Evolutionary conservation across 2,888 invertebrate genomes (phyloP).

Genomic region (Holacanthella duospinosa): DNA sequence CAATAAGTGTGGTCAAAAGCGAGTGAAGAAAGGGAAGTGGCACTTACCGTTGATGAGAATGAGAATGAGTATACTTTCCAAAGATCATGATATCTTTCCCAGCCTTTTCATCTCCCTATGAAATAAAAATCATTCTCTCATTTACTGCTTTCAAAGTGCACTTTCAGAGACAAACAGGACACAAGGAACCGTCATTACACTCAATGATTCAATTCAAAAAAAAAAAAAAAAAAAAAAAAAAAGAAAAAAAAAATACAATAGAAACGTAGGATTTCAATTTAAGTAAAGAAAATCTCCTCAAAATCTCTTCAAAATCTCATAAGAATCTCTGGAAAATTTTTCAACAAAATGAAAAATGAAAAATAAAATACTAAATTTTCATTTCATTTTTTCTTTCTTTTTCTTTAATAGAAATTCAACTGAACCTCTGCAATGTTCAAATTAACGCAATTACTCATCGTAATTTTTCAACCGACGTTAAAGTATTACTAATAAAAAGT

Average conservation of each 20-base stretch:
- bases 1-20: too few relatives aligned
- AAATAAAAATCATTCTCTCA: constrained; percentile 11
- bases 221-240: not conserved
- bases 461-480: too few relatives aligned
- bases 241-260: too few relatives aligned
- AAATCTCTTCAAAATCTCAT: too few relatives aligned
- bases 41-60: constrained; percentile 7
- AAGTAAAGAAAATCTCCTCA: too few relatives aligned
- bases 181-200: not conserved
- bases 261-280: too few relatives aligned
- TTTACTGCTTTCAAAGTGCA: not conserved
- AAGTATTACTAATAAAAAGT: too few relatives aligned
- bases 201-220: not conserved
- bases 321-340: too few relatives aligned
- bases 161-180: not conserved
- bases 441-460: too few relatives aligned
- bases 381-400: not conserved
- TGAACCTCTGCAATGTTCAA: too few relatives aligned
- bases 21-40: constrained; percentile 14
- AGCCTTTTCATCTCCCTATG: constrained; percentile 34
- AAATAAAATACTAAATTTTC: not conserved
- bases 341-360: not conserved
- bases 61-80: not conserved
- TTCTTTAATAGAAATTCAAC: too few relatives aligned
- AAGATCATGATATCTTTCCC: constrained; percentile 19